Base-by-base conservation (phyloP, 92 coral and sea anemone species). In the Phenganax subtilis region DNA sequence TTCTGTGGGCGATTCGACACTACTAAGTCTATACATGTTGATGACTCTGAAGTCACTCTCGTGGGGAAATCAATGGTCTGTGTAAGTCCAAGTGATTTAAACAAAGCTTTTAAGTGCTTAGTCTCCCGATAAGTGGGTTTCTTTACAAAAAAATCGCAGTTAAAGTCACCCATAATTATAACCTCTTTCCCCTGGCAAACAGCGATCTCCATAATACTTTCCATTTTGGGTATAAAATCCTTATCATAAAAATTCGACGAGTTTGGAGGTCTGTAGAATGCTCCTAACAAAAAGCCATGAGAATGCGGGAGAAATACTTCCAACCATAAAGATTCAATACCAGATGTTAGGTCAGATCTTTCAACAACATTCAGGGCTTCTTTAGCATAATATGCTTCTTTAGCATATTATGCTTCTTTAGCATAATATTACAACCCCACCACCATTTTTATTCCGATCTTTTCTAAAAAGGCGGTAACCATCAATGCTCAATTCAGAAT, bases 21-120 rank as follows among this genome's bases (percentile, higher is more conserved):
- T 61, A 60, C 57, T 62, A 72, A 53, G 27, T 75, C 81, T 16
- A 82, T 27, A 55, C 76, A 77, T 29, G 74, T 72, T 72, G 75
- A 74, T 74, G 72, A 56, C 57, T 82, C 58, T 15, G 64, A 54
- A 29, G 85, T 71, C 75, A 82, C 77, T 61, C 89, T 57, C 56
- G 89, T 87, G 44, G 87, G 84, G 52, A 80, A 59, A 47, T 76
- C 76, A 87, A 87, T 83, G 66, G 80, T 76, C 57, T 83, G 87
- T 17, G 84, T 68, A 25, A 77, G 58, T 51, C 69, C 70, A 75
- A 87, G 71, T 12, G 57, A 80, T 44, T 58, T 37, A 59, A 88
- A 81, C 71, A 80, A 55, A 64, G 63, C 60, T 57, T 81, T 88
- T 14, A 81, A 25, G 47, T 75, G 84, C 64, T 60, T 85, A 44